Evolutionary conservation across 2,113 vertebrate genomes (phyloP).

Genomic region (Micronycteris hirsuta): DNA sequence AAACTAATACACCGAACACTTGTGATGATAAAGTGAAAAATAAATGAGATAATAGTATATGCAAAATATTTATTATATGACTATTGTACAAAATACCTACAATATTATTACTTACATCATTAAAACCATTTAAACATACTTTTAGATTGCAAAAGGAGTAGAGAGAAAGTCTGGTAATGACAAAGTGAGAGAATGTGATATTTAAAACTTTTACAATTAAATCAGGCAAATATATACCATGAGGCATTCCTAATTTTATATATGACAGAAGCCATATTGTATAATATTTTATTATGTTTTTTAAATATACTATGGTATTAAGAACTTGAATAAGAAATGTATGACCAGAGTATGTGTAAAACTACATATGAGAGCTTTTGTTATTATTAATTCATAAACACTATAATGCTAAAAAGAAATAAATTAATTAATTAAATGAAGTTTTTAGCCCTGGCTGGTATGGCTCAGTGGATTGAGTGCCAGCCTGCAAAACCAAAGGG

Average conservation of each 20-base stretch:
- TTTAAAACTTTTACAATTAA: not conserved
- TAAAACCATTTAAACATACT: not conserved
- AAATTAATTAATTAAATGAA: not conserved
- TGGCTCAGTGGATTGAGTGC: too few relatives aligned
- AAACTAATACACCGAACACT: not conserved
- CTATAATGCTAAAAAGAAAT: not conserved
- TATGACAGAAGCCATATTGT: not conserved
- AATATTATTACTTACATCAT: too few relatives aligned
- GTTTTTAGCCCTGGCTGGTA: not conserved
- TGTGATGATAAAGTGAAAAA: not conserved
- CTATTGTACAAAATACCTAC: not conserved
- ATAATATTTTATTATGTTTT: not conserved
- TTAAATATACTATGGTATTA: not conserved
- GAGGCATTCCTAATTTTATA: not conserved
- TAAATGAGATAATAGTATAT: not conserved
- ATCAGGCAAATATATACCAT: not conserved
- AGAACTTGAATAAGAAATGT: not conserved
- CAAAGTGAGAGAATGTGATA: not conserved
- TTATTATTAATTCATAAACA: not conserved
- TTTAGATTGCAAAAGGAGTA: not conserved
- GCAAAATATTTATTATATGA: not conserved
- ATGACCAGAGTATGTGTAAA: not conserved
- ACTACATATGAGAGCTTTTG: not conserved
- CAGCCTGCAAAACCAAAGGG: too few relatives aligned
- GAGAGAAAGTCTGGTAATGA: not conserved